These are phyloP conservation scores for Galemys pyrenaicus DNA, from an alignment of 2,113 vertebrate species.

Conservation along the genomic window DNA sequence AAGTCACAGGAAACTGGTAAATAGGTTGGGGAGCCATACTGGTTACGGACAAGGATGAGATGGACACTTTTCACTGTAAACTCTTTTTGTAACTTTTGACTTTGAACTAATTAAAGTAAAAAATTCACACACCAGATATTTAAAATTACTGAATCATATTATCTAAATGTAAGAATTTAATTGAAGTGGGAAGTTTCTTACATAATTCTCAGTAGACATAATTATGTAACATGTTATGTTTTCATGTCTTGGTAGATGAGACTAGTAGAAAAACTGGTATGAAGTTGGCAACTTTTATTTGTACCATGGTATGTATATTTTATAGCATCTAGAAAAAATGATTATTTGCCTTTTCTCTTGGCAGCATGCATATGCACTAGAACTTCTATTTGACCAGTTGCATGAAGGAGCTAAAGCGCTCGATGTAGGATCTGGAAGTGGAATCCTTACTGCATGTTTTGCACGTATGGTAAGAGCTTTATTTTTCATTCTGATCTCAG, in stretches of 20 bases:
- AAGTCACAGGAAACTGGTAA: conserved; percentile 3
- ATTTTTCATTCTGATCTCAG: conserved; percentile 43
- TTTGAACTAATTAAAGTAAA: conserved; percentile 38
- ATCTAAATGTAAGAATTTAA: conserved; percentile 23
- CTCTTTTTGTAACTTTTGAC: not conserved
- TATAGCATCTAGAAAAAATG: conserved; percentile 35
- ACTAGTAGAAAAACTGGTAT: not conserved
- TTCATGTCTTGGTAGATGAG: not conserved
- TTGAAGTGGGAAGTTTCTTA: not conserved
- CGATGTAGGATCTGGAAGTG: conserved; percentile 98
- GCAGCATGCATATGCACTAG: conserved; percentile 97
- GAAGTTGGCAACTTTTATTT: conserved; percentile 1
- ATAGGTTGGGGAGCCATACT: not conserved
- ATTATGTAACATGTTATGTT: not conserved
- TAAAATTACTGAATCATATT: conserved; percentile 56
- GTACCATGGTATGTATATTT: not conserved
- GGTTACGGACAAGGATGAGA: not conserved
- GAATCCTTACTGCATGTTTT: conserved; percentile 97
- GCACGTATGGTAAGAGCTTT: conserved; percentile 94
- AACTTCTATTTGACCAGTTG: conserved; percentile 96
- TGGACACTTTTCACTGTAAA: not conserved
- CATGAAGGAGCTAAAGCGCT: conserved; percentile 97
- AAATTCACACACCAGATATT: not conserved
- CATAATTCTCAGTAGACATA: not conserved
- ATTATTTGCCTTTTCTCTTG: conserved; percentile 56